A percentile compares a stretch with the other conserved stretches of the same genome.
These are phyloP conservation scores for Leucoraja erinaceus DNA, from an alignment of 2,113 vertebrate species.

Conservation along the genomic window DNA sequence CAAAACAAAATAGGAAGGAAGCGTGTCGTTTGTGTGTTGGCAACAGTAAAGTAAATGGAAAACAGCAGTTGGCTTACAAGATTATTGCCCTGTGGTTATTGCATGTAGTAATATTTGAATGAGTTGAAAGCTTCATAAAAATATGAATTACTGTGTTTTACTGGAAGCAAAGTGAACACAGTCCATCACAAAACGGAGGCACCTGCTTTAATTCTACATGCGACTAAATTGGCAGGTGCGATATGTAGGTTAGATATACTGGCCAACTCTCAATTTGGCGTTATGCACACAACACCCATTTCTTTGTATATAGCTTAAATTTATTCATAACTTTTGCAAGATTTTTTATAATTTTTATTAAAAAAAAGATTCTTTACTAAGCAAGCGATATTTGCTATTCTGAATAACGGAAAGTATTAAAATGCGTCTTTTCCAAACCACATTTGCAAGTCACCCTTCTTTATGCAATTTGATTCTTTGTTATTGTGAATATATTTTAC, in stretches of 20 bases:
- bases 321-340: conserved; percentile 28
- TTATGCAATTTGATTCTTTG: background rate
- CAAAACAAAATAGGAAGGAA: background rate
- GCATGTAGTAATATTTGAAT: background rate
- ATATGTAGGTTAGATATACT: background rate
- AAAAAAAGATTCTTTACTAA: conserved; percentile 18
- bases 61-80: background rate
- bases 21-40: background rate
- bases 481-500: conserved; percentile 42
- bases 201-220: conserved; percentile 8
- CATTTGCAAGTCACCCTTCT: background rate
- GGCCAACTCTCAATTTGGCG: background rate
- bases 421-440: conserved; percentile 5
- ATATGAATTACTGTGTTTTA: background rate
- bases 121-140: conserved; percentile 1
- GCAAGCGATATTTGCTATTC: conserved; percentile 20
- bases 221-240: background rate
- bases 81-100: conserved; percentile 15
- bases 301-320: conserved; percentile 28
- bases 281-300: background rate
- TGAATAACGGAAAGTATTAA: conserved; percentile 1
- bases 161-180: background rate
- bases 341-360: conserved; percentile 30
- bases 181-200: background rate
- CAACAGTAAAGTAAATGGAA: conserved; percentile 3